Evolutionary conservation across 2,888 invertebrate genomes (phyloP).

Genomic region (Deilephila elpenor): DNA sequence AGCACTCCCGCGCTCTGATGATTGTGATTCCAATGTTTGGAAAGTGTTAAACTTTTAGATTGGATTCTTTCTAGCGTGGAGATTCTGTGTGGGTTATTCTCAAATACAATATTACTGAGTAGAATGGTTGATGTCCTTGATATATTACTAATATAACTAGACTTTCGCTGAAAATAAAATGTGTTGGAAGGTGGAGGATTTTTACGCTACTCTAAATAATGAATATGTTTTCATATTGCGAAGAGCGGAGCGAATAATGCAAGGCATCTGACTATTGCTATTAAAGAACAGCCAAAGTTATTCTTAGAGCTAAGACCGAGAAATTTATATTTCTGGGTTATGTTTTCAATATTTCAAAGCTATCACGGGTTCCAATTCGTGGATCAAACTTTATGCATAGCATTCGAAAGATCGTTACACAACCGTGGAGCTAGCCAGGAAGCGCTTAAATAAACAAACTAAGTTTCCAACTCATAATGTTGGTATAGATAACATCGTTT

Average conservation of each 20-base stretch:
- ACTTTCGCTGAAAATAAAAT: not conserved
- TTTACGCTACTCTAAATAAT: too few species aligned
- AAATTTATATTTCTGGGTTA: too few species aligned
- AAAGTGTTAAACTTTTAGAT: conserved; percentile 11
- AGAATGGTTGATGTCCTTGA: not conserved
- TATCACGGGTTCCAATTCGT: too few species aligned
- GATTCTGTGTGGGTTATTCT: not conserved
- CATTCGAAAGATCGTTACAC: not conserved
- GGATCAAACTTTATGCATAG: not conserved
- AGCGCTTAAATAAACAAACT: conserved; percentile 1
- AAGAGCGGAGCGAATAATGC: too few species aligned
- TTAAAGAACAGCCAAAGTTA: too few species aligned
- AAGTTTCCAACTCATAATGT: conserved; percentile 2
- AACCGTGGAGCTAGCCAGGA: not conserved
- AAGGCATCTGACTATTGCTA: too few species aligned
- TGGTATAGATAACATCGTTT: not conserved
- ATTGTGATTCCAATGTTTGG: conserved; percentile 42
- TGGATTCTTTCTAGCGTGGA: not conserved
- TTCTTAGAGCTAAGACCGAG: too few species aligned
- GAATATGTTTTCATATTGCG: too few species aligned
- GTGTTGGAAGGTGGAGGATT: too few species aligned
- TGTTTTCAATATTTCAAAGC: too few species aligned
- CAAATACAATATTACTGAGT: not conserved
- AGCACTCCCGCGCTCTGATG: conserved; percentile 51
- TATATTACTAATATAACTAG: not conserved